Evolutionary conservation across 2,113 vertebrate species (phyloP).

Genomic region (Corvus moneduloides): DNA sequence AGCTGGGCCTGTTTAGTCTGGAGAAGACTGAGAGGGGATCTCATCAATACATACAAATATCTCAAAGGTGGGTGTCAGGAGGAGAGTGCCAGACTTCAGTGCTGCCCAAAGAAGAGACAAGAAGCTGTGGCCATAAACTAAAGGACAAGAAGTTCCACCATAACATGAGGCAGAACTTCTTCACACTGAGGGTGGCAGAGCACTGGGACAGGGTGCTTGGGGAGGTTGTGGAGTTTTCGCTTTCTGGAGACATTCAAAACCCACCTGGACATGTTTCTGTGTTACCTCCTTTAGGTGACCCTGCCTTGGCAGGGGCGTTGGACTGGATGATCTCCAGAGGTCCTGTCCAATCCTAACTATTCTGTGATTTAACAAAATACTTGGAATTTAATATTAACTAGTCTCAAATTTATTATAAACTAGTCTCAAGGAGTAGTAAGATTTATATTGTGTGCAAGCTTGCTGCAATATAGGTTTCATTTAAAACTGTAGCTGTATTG

Average conservation of each 20-base stretch:
- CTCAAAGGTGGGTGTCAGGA: not conserved
- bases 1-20: not conserved
- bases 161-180: not conserved
- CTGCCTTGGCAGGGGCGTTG: not conserved
- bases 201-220: not conserved
- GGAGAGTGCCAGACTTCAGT: not conserved
- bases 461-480: not conserved
- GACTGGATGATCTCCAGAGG: not conserved
- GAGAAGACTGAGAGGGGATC: not conserved
- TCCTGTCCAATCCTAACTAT: not conserved
- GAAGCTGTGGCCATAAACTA: fast-evolving
- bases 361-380: not conserved
- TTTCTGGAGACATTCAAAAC: not conserved
- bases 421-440: not conserved
- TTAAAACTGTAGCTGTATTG: not conserved
- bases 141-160: not conserved
- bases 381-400: not conserved
- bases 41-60: not conserved
- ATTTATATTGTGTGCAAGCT: not conserved
- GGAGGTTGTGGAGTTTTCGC: not conserved
- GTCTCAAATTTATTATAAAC: not conserved
- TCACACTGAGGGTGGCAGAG: not conserved
- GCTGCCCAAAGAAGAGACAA: not conserved
- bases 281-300: not conserved
- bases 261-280: not conserved